Evolutionary conservation across 1,140 invertebrate species (phyloP).

Genomic region (Drosophila insularis): DNA sequence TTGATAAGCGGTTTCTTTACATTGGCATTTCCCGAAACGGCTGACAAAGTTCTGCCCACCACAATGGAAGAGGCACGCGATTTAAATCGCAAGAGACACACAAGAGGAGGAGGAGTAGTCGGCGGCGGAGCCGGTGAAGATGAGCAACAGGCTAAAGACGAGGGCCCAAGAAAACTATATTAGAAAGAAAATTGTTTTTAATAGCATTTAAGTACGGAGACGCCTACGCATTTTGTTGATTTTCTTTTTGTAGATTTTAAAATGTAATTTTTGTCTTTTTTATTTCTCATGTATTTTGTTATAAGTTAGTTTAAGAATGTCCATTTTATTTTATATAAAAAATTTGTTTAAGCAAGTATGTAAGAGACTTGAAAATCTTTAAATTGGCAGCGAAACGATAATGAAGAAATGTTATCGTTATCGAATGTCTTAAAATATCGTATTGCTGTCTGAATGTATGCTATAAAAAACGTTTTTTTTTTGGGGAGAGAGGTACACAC

Average conservation of each 20-base stretch:
- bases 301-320: not conserved
- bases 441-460: not conserved
- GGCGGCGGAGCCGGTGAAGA: not conserved
- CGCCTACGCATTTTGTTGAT: not conserved
- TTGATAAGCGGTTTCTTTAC: slow-evolving; percentile 85
- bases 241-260: not conserved
- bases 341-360: not conserved
- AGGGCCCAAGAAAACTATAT: not conserved
- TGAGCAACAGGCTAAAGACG: not conserved
- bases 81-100: slow-evolving; percentile 50
- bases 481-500: no score
- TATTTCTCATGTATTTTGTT: not conserved
- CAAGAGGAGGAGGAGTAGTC: slow-evolving; percentile 7
- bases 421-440: not conserved
- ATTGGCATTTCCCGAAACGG: slow-evolving; percentile 87
- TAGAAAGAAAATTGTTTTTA: not conserved
- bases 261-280: not conserved
- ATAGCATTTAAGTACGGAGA: not conserved
- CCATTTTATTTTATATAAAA: not conserved
- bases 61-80: slow-evolving; percentile 86
- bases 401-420: not conserved
- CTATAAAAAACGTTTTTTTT: not conserved
- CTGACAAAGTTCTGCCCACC: slow-evolving; percentile 86
- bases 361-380: no score
- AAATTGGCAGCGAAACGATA: not conserved